Conservation (phyloP, 1,140 invertebrate genomes). For the Lineus longissimus region DNA sequence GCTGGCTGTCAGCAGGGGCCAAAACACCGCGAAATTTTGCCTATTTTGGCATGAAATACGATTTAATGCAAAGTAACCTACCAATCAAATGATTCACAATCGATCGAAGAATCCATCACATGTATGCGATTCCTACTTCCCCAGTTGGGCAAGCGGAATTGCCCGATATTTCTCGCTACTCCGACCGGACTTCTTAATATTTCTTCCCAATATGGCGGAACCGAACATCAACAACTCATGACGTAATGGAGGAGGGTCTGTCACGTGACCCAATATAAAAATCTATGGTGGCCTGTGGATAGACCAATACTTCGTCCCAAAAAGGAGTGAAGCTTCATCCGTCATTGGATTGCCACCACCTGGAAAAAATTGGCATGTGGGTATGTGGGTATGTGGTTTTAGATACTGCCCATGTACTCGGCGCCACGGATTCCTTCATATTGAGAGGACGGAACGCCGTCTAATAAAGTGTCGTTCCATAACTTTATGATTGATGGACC, state of each 20-base stretch:
- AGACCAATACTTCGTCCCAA: not conserved
- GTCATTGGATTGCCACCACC: too few relatives aligned
- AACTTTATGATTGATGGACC: too few relatives aligned
- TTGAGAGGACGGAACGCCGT: too few relatives aligned
- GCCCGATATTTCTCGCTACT: constrained; percentile 4
- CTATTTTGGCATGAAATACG: not conserved
- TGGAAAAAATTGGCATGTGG: too few relatives aligned
- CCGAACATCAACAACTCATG: constrained; percentile 10
- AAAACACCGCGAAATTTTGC: too few relatives aligned
- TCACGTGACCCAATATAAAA: not conserved
- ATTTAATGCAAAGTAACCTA: not conserved
- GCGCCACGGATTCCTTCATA: too few relatives aligned
- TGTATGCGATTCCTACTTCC: not conserved
- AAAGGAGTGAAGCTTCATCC: too few relatives aligned
- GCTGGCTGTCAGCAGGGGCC: too few relatives aligned
- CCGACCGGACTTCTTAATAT: not conserved
- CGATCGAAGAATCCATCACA: not conserved
- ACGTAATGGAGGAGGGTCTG: constrained; percentile 5
- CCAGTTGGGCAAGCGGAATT: not conserved
- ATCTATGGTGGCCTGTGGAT: not conserved
- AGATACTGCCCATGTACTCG: too few relatives aligned
- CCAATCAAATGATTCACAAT: constrained; percentile 1
- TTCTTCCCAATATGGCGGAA: constrained; percentile 6
- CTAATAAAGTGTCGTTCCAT: too few relatives aligned
- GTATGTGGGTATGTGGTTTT: too few relatives aligned